Evolutionary conservation across 2,797 vertebrate species (phyloP), one percentile per base, ranked within the genome.

Genomic region (Labroides dimidiatus): DNA sequence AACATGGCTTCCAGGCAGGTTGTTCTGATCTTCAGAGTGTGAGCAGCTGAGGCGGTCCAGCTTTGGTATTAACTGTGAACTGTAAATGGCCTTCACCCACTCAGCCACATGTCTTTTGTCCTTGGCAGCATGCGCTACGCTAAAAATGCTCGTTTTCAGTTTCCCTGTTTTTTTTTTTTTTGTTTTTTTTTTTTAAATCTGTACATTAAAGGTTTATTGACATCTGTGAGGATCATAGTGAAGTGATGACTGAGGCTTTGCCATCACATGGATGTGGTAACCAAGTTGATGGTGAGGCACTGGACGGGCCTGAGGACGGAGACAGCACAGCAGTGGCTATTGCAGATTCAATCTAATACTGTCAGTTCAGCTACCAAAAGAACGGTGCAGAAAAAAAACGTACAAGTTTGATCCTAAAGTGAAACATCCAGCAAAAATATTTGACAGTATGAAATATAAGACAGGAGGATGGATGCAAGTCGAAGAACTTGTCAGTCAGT

Each of bases 301-400:
- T 91, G 87, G 81, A 82, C 80, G 84, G 69, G 88, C 91, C 93
- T 90, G 93, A 95, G 92, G 78, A 79, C 64, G 61, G 71, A 77
- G 57, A 52, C 17, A 60, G 49, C 54, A 64, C 53, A 69, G 78
- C 77, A 66, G 76, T 49, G 74, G 60, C 75, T 59, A 13, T 57
- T 62, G 74, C 65, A 67, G 54, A 81, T 43, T 71, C 64, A 41
- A 11, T 42, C 41, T 23, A 16, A 62, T 47, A 47, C 73, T 47
- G 72, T 64, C 37, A 39, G 1, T 20, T 69, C 42, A 39, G 8
- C 15, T 33, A 41, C 19, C 12, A 21, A 36, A 72, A 24, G 43
- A 66, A 64, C 6, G 1, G 4, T 69, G 54, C 42, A 30, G 39
- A 47, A 64, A 21, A 64, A 48, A 30, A 1, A 2, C 36, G 36